A percentile compares a stretch with the other conserved stretches of the same genome.
Evolutionary conservation across 1,140 invertebrate species (phyloP).

Genomic region (Anthonomus grandis): DNA sequence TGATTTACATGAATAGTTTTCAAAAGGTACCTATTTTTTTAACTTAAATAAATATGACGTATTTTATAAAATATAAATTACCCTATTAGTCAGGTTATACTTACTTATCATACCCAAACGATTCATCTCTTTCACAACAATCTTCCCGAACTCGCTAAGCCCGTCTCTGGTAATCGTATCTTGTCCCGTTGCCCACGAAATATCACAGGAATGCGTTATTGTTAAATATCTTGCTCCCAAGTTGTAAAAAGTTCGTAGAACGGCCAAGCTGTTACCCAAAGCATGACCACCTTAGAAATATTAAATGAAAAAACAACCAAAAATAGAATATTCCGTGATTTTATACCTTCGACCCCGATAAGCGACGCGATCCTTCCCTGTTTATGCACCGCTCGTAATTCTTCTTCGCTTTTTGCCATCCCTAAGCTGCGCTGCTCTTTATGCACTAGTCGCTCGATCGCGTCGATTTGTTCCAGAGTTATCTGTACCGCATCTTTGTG

Average conservation of each 20-base stretch:
- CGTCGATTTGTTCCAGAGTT: conserved; percentile 84
- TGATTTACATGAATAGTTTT: too few species aligned
- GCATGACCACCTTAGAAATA: conserved; percentile 60
- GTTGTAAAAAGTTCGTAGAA: conserved; percentile 66
- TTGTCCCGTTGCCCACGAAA: conserved; percentile 81
- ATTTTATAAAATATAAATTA: too few species aligned
- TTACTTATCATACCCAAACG: conserved; percentile 80
- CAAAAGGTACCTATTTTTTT: too few species aligned
- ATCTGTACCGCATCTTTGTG: conserved; percentile 81
- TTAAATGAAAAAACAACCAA: conserved; percentile 3
- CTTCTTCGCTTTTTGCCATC: conserved; percentile 66
- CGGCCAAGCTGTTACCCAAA: conserved; percentile 64
- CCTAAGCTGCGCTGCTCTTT: conserved; percentile 68
- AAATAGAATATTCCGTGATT: not conserved
- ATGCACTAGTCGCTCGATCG: conserved; percentile 80
- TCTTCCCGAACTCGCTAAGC: conserved; percentile 65
- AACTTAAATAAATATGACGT: too few species aligned
- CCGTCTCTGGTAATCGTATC: conserved; percentile 60
- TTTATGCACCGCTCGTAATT: conserved; percentile 72
- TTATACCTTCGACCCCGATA: conserved; percentile 64
- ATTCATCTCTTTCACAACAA: conserved; percentile 83
- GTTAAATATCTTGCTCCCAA: conserved; percentile 71
- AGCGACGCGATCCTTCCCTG: conserved; percentile 70
- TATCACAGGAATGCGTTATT: conserved; percentile 71
- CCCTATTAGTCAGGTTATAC: too few species aligned